Evolutionary conservation across 2,113 vertebrate species (phyloP).

Genomic region (Pandion haliaetus): DNA sequence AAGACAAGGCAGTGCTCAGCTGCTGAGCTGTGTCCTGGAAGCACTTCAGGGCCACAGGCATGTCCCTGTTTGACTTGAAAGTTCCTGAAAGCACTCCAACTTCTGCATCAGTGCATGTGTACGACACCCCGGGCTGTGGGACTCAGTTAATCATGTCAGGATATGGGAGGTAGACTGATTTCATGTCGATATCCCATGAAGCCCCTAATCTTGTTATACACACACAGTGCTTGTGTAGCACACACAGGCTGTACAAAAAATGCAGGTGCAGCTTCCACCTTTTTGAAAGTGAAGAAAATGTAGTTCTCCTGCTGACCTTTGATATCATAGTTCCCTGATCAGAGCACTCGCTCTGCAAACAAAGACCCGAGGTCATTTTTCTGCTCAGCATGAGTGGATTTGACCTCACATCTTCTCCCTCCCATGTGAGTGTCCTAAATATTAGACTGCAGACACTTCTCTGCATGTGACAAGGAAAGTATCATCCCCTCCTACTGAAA

Average conservation of each 20-base stretch:
- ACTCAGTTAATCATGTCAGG: background rate
- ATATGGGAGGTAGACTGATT: background rate
- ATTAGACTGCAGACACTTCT: slow-evolving; percentile 15
- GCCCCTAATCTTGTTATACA: background rate
- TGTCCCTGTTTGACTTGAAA: background rate
- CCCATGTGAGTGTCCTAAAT: slow-evolving; percentile 32
- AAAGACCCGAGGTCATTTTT: slow-evolving; percentile 18
- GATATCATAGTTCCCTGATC: background rate
- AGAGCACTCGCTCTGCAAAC: background rate
- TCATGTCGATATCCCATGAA: background rate
- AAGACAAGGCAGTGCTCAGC: background rate
- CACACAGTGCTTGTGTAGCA: background rate
- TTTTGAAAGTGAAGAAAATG: background rate
- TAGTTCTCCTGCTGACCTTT: background rate
- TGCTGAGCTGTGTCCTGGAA: background rate
- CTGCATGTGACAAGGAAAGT: background rate
- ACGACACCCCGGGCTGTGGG: background rate
- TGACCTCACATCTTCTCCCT: slow-evolving; percentile 23
- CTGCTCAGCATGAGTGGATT: slow-evolving; percentile 18
- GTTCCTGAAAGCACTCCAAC: background rate
- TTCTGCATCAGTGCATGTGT: background rate
- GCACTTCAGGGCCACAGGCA: background rate
- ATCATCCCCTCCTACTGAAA: slow-evolving; percentile 11
- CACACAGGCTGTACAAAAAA: background rate
- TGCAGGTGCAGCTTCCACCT: background rate